A percentile compares a stretch with the other conserved stretches of the same genome.
Evolutionary conservation across 1,140 invertebrate genomes (phyloP).

Genomic region (Cepaea nemoralis): DNA sequence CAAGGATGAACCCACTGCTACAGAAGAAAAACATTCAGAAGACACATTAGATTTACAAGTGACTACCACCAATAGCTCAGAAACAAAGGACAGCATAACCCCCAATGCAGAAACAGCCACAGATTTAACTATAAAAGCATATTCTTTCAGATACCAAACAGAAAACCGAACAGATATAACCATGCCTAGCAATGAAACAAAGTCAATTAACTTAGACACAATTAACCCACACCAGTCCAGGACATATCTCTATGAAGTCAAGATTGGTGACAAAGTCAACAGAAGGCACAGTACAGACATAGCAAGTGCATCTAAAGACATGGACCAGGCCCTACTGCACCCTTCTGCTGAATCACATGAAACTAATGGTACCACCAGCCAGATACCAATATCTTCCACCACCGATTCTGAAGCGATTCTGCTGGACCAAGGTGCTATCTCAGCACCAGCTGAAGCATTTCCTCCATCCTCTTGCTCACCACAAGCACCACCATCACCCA

Average conservation of each 20-base stretch:
- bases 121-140: background rate
- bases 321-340: background rate
- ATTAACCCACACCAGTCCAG: background rate
- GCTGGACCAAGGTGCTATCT: background rate
- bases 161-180: background rate
- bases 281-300: constrained; percentile 21
- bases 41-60: background rate
- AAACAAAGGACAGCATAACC: background rate
- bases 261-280: background rate
- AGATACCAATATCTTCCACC: background rate
- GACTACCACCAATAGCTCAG: background rate
- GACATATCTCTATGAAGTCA: background rate
- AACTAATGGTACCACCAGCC: background rate
- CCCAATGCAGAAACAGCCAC: background rate
- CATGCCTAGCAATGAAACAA: background rate
- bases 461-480: background rate
- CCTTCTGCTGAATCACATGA: background rate
- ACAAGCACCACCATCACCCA: background rate
- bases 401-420: too few relatives aligned
- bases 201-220: background rate
- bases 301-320: background rate
- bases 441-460: background rate
- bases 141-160: background rate
- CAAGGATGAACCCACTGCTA: background rate
- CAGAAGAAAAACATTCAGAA: background rate